Evolutionary conservation across 2,888 invertebrate genomes (phyloP).

Genomic region (Leucophora obtusa): DNA sequence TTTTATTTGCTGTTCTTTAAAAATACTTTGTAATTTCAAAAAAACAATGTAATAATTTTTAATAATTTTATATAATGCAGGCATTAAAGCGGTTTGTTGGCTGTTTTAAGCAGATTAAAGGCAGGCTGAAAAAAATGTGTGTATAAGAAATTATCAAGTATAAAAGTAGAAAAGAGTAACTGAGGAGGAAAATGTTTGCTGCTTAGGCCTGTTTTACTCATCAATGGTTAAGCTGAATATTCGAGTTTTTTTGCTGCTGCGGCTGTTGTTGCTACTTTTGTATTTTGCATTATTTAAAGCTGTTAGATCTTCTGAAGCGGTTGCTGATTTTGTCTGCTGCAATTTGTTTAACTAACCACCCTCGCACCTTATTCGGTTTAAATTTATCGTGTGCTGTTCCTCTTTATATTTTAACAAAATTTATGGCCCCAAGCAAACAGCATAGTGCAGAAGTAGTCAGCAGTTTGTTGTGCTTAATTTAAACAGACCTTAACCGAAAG

Average conservation of each 20-base stretch:
- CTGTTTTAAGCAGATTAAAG: slow-evolving; percentile 66
- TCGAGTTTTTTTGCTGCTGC: slow-evolving; percentile 55
- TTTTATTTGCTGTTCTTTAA: slow-evolving; percentile 40
- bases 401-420: slow-evolving; percentile 21
- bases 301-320: slow-evolving; percentile 49
- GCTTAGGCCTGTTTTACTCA: slow-evolving; percentile 65
- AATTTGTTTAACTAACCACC: slow-evolving; percentile 33
- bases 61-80: slow-evolving; percentile 72
- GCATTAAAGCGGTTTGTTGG: slow-evolving; percentile 68
- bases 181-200: slow-evolving; percentile 57
- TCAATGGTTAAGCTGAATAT: slow-evolving; percentile 67
- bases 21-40: too few species aligned
- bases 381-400: slow-evolving; percentile 25
- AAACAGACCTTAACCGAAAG: slow-evolving; percentile 29
- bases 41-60: slow-evolving; percentile 67
- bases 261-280: slow-evolving; percentile 41
- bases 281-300: slow-evolving; percentile 35
- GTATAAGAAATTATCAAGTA: slow-evolving; percentile 49
- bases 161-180: slow-evolving; percentile 57
- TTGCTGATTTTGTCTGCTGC: slow-evolving; percentile 59
- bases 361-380: slow-evolving; percentile 31
- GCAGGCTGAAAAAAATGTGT: slow-evolving; percentile 64
- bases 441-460: slow-evolving; percentile 51
- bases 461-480: slow-evolving; percentile 37
- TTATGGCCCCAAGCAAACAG: slow-evolving; percentile 36